Base-by-base conservation (phyloP, 2,797 vertebrate species). In the Petrocephalus sullivani region DNA sequence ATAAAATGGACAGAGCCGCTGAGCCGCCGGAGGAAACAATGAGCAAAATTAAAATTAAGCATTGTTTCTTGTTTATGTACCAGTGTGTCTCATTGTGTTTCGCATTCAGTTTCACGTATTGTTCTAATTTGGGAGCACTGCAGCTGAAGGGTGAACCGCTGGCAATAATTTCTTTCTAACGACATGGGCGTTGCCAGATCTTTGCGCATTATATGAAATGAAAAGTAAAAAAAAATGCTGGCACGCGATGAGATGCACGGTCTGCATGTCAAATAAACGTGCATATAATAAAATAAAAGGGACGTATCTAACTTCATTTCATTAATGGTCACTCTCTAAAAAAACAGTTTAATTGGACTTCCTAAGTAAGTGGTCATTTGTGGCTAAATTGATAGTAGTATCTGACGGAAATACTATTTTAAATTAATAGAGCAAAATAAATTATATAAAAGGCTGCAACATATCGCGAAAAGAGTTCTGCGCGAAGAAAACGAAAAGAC, bases 101-200 rank as follows among this genome's bases (percentile, higher is more conserved):
- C n/a, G 28, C 46, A 84, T 54, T 23, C 46, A 28, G 51, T 84
- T 53, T 84, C 46, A 84, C 51, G 46, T 56, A 86, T 23, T 41
- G 16, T 54, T 86, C 53, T 37, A 53, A 53, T 86, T 86, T 86
- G 23, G 21, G 23, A 86, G 53, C 84, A 57, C 28, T 57, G 84
- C 84, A 86, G 56, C 49, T 53, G 82, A 56, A 56, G n/a, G 82
- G 21, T 19, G 33, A 86, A 86, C 21, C 16, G 56, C 14, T 19
- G 51, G 53, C 54, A 23, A 85, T 16, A 88, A 53, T 60, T 21
- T 82, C 16, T 61, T 61, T 33, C 23, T 87, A 84, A 71, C 37
- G 83, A 86, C 61, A 75, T 89, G 88, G 88, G 85, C 88, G 85
- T 89, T 81, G 85, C 57, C 85, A 54, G 53, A 54, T 41, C 56